These are phyloP conservation scores for Arctopsyche grandis DNA, from an alignment of 1,140 invertebrate species.

Conservation along the genomic window DNA sequence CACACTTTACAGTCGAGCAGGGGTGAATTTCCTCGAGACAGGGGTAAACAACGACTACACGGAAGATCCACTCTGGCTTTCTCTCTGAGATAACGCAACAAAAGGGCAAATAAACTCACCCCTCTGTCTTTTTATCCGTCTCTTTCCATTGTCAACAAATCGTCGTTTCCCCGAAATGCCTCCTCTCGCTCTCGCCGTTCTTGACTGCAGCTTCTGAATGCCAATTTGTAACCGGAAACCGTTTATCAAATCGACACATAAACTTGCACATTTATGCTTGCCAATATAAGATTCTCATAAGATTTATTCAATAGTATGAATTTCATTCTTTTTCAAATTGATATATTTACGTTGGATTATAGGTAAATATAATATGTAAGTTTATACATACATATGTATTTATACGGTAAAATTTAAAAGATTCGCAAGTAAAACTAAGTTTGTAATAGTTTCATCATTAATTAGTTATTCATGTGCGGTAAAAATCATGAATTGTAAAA, in stretches of 20 bases:
- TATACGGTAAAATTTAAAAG: too few relatives aligned
- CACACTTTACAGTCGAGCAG: constrained; percentile 19
- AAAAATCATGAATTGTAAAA: too few relatives aligned
- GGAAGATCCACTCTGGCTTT: background rate
- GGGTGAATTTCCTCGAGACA: background rate
- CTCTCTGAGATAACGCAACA: constrained; percentile 30
- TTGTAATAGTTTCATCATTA: too few relatives aligned
- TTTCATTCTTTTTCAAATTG: too few relatives aligned
- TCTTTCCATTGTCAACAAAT: background rate
- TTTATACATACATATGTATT: too few relatives aligned
- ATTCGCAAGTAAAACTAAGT: too few relatives aligned
- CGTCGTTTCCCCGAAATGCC: background rate
- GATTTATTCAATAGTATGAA: constrained; percentile 1
- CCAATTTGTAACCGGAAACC: constrained; percentile 34
- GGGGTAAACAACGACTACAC: background rate
- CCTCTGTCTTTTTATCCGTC: background rate
- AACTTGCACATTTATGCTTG: background rate
- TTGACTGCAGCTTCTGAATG: constrained; percentile 4
- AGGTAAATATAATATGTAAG: too few relatives aligned
- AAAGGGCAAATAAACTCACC: constrained; percentile 31
- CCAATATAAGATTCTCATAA: too few relatives aligned
- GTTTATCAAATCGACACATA: constrained; percentile 34
- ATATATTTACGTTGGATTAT: too few relatives aligned
- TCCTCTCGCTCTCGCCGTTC: background rate
- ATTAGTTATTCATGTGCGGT: too few relatives aligned